Evolutionary conservation across 2,797 vertebrate genomes (phyloP).

Genomic region (Hydrocynus forskahlii): DNA sequence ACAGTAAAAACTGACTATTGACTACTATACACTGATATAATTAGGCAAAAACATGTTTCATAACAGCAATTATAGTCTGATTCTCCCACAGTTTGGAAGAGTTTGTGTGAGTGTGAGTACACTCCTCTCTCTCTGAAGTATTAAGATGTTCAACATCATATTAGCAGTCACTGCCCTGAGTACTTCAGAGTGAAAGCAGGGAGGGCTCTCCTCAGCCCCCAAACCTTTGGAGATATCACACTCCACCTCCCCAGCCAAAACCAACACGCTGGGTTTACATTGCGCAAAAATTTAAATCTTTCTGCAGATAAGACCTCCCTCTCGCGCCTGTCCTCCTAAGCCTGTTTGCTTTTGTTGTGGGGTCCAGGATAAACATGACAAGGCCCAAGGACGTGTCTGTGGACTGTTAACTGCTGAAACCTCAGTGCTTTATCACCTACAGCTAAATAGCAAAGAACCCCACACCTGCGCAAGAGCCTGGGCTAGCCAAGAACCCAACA

Average conservation of each 20-base stretch:
- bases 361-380: conserved; percentile 61
- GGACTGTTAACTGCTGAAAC: neutral
- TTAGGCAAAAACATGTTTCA: neutral
- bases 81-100: neutral
- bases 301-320: conserved; percentile 59
- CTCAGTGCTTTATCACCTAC: conserved; percentile 3
- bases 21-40: no score
- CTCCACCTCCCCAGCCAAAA: conserved; percentile 54
- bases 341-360: conserved; percentile 66
- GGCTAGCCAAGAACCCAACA: conserved; percentile 13
- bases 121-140: neutral
- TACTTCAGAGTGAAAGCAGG: neutral
- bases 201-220: conserved; percentile 8
- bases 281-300: conserved; percentile 59
- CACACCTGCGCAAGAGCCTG: conserved; percentile 25
- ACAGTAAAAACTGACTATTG: no score
- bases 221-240: conserved; percentile 46
- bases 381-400: conserved; percentile 37
- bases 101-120: neutral
- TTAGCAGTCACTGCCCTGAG: conserved; percentile 13
- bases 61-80: neutral
- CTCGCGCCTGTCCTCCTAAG: conserved; percentile 50
- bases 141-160: conserved; percentile 26
- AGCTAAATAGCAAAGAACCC: neutral
- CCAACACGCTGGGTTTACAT: conserved; percentile 62